phyloP scores from a whole-genome alignment of 2,113 vertebrate genomes.

The Pseudorectes ferrugineus region DNA sequence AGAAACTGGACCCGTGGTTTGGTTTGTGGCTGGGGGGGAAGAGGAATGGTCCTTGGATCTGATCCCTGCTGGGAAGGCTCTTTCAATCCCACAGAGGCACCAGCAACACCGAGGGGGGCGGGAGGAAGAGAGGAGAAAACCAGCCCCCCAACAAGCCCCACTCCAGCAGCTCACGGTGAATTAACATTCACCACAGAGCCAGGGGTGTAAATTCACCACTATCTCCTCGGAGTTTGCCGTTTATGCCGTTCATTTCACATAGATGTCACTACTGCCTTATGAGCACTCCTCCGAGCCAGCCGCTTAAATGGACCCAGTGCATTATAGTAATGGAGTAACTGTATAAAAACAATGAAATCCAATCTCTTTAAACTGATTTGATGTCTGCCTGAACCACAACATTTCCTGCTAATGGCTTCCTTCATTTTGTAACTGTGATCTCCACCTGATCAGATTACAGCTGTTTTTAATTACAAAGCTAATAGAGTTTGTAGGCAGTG shows the following conservation, averaged over 20 bases:
- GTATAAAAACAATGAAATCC: constrained; percentile 86
- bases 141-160: neutral
- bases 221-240: neutral
- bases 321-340: constrained; percentile 87
- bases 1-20: constrained; percentile 20
- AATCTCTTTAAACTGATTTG: constrained; percentile 89
- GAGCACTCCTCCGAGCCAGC: constrained; percentile 59
- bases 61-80: neutral
- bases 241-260: constrained; percentile 65
- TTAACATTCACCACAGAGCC: neutral
- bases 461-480: constrained; percentile 79
- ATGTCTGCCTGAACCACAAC: constrained; percentile 81
- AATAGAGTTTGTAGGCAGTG: constrained; percentile 75
- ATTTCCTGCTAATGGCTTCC: constrained; percentile 91
- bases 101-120: accelerated
- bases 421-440: constrained; percentile 89
- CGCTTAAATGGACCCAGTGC: constrained; percentile 81
- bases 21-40: neutral
- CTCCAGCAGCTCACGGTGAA: neutral
- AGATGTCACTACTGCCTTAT: constrained; percentile 74
- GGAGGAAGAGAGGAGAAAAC: neutral
- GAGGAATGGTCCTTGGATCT: neutral
- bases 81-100: neutral
- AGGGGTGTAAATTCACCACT: constrained; percentile 57
- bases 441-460: constrained; percentile 84